Conservation (phyloP, 2,113 vertebrate genomes). For the Malurus cyaneus region DNA sequence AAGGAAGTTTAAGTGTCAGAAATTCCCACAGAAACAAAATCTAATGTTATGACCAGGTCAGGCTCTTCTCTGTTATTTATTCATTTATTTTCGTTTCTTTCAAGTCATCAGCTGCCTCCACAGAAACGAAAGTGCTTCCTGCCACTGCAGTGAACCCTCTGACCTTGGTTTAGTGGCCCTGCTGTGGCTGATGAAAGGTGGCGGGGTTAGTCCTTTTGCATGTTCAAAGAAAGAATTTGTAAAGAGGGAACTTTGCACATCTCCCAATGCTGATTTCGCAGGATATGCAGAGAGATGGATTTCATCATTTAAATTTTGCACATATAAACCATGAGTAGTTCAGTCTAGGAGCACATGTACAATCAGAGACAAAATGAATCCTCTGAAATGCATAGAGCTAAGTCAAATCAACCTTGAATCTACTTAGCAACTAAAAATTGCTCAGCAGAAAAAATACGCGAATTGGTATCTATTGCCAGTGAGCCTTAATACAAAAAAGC, state of each 20-base stretch:
- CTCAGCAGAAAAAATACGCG: not conserved
- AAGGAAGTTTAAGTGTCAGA: slow-evolving; percentile 35
- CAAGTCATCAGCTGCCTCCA: slow-evolving; percentile 7
- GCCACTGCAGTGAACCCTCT: not conserved
- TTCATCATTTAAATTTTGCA: not conserved
- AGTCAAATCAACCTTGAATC: not conserved
- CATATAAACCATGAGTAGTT: not conserved
- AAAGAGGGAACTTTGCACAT: not conserved
- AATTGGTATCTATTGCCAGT: not conserved
- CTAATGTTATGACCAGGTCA: not conserved
- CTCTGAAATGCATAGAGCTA: not conserved
- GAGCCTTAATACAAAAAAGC: not conserved
- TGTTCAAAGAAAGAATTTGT: not conserved
- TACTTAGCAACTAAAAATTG: not conserved
- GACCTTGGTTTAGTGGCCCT: not conserved
- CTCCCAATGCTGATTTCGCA: rapidly evolving
- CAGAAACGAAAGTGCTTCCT: not conserved
- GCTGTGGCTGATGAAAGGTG: not conserved
- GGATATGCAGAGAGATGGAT: not conserved
- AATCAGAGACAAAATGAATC: not conserved
- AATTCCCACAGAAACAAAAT: slow-evolving; percentile 44
- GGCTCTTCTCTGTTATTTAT: not conserved
- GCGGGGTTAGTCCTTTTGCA: not conserved
- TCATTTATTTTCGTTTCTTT: slow-evolving; percentile 38
- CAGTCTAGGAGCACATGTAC: not conserved